These are phyloP conservation scores for Cranoglanis bouderius DNA, from an alignment of 2,113 vertebrate species.

Conservation along the genomic window DNA sequence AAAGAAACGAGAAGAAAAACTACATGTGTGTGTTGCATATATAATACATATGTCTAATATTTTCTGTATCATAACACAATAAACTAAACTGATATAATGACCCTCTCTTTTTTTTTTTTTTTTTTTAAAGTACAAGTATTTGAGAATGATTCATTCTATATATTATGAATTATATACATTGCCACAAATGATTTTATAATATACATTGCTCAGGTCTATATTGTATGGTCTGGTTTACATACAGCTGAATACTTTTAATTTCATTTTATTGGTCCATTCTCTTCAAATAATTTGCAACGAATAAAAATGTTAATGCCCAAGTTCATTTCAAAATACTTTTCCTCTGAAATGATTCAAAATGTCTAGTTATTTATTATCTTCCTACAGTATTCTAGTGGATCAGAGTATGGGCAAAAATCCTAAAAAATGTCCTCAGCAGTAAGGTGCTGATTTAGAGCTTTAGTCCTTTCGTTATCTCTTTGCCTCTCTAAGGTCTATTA, in stretches of 20 bases:
- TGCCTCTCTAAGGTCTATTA: slow-evolving; percentile 57
- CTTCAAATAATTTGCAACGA: neutral
- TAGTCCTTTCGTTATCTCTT: slow-evolving; percentile 37
- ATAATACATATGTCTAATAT: neutral
- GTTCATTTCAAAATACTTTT: neutral
- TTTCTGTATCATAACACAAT: slow-evolving; percentile 11
- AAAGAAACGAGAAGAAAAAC: too few relatives aligned
- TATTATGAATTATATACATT: neutral
- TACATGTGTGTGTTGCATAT: neutral
- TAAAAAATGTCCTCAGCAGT: slow-evolving; percentile 23
- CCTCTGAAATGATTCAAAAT: neutral
- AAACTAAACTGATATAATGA: slow-evolving; percentile 19
- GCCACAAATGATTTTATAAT: neutral
- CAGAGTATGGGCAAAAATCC: neutral
- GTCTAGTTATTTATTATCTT: neutral
- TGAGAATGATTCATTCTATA: neutral
- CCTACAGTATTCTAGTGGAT: too few relatives aligned
- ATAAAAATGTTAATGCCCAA: neutral
- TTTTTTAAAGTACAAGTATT: neutral
- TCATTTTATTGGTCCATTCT: neutral
- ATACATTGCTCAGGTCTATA: neutral
- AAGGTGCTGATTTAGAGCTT: slow-evolving; percentile 47
- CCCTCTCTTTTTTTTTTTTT: too few relatives aligned
- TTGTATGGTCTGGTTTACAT: neutral
- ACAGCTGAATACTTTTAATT: neutral